Evolutionary conservation across 2,888 invertebrate species (phyloP).

Genomic region (Sinohyriopsis cumingii): DNA sequence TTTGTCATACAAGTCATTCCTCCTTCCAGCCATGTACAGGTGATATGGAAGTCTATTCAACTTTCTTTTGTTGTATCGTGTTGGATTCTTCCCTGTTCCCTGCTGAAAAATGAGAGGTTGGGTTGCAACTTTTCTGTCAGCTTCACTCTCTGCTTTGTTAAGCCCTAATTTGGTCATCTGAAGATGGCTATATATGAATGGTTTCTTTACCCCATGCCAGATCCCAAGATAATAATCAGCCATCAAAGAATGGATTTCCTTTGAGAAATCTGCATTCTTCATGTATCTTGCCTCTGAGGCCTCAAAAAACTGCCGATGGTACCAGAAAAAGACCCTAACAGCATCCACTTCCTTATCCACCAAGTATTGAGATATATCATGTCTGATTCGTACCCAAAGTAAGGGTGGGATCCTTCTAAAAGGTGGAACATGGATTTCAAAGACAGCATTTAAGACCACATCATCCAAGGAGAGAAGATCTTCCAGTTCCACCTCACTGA

Average conservation of each 20-base stretch:
- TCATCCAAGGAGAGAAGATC: constrained; percentile 66
- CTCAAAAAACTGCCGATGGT: constrained; percentile 65
- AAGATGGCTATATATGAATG: constrained; percentile 51
- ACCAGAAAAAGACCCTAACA: constrained; percentile 62
- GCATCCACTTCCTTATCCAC: constrained; percentile 61
- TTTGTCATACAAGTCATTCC: constrained; percentile 89
- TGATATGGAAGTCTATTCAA: constrained; percentile 66
- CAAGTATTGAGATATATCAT: constrained; percentile 60
- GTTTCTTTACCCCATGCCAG: constrained; percentile 63
- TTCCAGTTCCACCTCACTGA: constrained; percentile 64
- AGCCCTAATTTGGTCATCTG: constrained; percentile 46
- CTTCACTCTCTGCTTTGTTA: constrained; percentile 44
- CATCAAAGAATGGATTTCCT: constrained; percentile 56
- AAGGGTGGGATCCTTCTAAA: constrained; percentile 62
- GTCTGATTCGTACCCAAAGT: constrained; percentile 58
- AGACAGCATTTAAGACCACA: constrained; percentile 55
- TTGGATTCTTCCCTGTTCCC: constrained; percentile 28
- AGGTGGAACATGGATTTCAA: constrained; percentile 63
- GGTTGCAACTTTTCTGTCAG: constrained; percentile 62
- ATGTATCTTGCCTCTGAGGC: constrained; percentile 54
- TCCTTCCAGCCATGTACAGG: constrained; percentile 69
- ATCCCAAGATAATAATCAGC: constrained; percentile 64
- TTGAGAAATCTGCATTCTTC: constrained; percentile 23
- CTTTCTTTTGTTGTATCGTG: constrained; percentile 65
- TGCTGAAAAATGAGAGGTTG: constrained; percentile 60